Evolutionary conservation across 2,888 invertebrate species (phyloP), one percentile per base, ranked within the genome.

Genomic region (Coelinius sp.): DNA sequence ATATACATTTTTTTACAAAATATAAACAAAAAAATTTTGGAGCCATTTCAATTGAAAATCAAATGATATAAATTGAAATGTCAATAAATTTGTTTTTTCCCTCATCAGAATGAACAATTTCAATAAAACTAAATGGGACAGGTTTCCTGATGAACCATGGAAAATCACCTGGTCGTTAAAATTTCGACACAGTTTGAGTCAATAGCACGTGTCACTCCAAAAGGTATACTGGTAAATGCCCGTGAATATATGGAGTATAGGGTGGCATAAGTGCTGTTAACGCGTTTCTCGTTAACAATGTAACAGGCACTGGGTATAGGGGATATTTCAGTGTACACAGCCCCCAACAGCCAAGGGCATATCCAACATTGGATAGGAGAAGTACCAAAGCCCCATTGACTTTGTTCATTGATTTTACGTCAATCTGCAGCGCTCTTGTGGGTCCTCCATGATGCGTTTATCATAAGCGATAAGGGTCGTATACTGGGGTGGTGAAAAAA

Each of bases 341-440:
- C 25, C 67, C 66, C 68, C 68, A 49, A 70, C 27, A 64, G 68
- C 14, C 63, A 59, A 65, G 49, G 44, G 71, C 62, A 65, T n/a
- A n/a, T 73, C 63, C 65, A 68, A 70, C 67, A 71, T 73, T 49
- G 27, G 10, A 35, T 27, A 72, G 75, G 71, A 65, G 70, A 53
- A 52, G 66, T n/a, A 69, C 69, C 65, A 62, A 71, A 79, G 76
- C 76, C 85, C 86, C 85, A 87, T 87, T 87, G 87, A 87, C 87
- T 87, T 84, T 80, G 82, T 84, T 85, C 87, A 87, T 87, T 87
- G 87, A 87, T 87, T 87, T 87, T 87, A 86, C 85, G 87, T 87
- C 87, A 87, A 87, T 87, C 86, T 84, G 79, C 78, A 80, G 77
- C 81, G 81, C 84, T 82, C 83, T 86, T 84, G 83, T 81, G 80